Percentiles rank a stretch among this genome's conserved stretches.
These are phyloP conservation scores for Myiagra hebetior DNA, from an alignment of 2,113 vertebrate genomes.

Conservation along the genomic window DNA sequence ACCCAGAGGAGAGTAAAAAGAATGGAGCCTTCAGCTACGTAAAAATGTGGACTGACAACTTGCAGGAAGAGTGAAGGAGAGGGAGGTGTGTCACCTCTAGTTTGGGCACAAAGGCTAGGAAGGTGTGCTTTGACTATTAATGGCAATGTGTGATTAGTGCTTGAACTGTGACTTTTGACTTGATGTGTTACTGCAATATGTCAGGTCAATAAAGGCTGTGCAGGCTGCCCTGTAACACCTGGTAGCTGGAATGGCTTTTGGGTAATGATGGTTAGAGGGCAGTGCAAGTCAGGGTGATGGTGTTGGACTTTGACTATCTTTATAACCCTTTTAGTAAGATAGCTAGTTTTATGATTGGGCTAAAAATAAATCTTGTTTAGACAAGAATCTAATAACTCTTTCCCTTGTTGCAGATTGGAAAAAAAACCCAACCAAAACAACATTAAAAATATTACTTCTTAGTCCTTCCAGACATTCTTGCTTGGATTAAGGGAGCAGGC, in stretches of 20 bases:
- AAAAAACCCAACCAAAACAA: neutral
- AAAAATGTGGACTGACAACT: neutral
- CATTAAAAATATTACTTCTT: neutral
- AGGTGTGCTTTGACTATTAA: neutral
- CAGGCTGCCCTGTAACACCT: accelerated
- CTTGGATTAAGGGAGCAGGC: neutral
- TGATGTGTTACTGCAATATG: neutral
- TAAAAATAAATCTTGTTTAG: neutral
- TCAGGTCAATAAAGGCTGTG: neutral
- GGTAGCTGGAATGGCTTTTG: neutral
- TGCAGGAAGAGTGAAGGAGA: neutral
- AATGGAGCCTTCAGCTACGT: neutral
- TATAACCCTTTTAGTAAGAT: neutral
- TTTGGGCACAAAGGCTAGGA: neutral
- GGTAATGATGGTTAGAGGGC: neutral
- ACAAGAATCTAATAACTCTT: neutral
- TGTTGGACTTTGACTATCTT: neutral
- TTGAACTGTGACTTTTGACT: neutral
- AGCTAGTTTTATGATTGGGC: neutral
- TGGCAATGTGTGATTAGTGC: neutral
- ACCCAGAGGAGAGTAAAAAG: neutral
- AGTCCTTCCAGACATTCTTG: neutral
- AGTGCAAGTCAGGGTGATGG: neutral
- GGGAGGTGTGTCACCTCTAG: neutral
- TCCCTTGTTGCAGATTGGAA: neutral